A percentile compares a stretch with the other conserved stretches of the same genome.
These are phyloP conservation scores for Acleris literana DNA, from an alignment of 2,888 invertebrate genomes.

Conservation along the genomic window DNA sequence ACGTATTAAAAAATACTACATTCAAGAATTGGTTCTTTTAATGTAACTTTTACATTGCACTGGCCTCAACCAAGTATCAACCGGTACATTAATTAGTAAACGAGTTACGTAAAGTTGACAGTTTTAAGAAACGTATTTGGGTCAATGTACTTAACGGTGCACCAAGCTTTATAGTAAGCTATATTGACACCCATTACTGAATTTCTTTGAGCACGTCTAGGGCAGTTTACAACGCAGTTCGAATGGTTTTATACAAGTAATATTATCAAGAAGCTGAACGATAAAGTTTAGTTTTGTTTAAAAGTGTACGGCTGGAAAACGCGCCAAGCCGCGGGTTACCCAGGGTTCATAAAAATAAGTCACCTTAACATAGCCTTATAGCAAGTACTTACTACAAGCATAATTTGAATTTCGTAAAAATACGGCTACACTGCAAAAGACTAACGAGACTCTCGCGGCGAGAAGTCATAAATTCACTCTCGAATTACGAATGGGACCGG, in stretches of 20 bases:
- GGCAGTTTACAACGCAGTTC: no score
- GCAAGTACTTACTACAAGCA: conserved; percentile 4
- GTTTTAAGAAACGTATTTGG: conserved; percentile 30
- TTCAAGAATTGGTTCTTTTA: no score
- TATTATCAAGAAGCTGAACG: no score
- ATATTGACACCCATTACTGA: conserved; percentile 5
- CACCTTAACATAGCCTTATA: no score
- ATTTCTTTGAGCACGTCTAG: background rate
- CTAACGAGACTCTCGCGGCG: conserved; percentile 56
- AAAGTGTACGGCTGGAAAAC: no score
- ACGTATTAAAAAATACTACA: no score
- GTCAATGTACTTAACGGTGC: conserved; percentile 35
- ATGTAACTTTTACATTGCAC: background rate
- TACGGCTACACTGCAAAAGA: conserved; percentile 16
- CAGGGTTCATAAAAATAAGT: background rate
- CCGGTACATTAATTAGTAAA: conserved; percentile 16
- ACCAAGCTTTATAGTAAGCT: conserved; percentile 18
- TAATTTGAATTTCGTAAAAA: conserved; percentile 24
- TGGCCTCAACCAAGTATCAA: background rate
- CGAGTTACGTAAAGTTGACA: conserved; percentile 23
- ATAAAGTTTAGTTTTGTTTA: no score
- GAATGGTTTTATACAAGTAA: no score
- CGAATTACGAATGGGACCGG: conserved; percentile 40
- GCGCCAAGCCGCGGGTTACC: no score
- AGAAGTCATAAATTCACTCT: conserved; percentile 54